A percentile compares a stretch with the other conserved stretches of the same genome.
These are phyloP conservation scores for Lordiphosa fenestrarum DNA, from an alignment of 2,888 invertebrate genomes.

Conservation along the genomic window DNA sequence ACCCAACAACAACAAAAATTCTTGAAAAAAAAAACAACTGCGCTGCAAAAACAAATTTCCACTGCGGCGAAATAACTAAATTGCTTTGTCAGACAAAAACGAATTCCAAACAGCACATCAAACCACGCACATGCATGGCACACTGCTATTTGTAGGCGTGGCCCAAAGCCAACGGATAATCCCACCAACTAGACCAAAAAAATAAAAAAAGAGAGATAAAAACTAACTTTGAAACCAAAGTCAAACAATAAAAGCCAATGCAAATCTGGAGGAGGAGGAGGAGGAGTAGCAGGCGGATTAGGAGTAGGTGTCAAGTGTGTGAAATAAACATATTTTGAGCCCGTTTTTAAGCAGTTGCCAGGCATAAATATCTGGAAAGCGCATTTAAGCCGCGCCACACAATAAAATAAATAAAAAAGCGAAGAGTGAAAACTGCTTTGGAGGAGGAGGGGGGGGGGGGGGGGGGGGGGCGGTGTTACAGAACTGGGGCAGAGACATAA, in stretches of 20 bases:
- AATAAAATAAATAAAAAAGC: constrained; percentile 53
- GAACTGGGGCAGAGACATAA: constrained; percentile 46
- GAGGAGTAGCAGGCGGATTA: background rate
- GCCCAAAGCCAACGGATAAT: constrained; percentile 52
- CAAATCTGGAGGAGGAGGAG: background rate
- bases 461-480: background rate
- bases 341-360: constrained; percentile 53
- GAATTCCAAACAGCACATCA: constrained; percentile 33
- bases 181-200: constrained; percentile 40
- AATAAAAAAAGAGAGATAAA: constrained; percentile 26
- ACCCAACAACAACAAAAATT: background rate
- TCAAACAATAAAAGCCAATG: constrained; percentile 27
- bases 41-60: constrained; percentile 21
- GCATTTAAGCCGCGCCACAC: constrained; percentile 69
- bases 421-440: constrained; percentile 18
- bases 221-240: constrained; percentile 55
- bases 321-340: constrained; percentile 63
- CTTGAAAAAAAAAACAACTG: background rate
- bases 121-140: constrained; percentile 3
- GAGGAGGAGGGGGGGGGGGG: constrained; percentile 1
- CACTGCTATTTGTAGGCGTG: constrained; percentile 41
- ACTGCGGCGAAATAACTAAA: constrained; percentile 53
- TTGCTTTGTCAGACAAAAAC: constrained; percentile 67
- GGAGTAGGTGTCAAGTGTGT: constrained; percentile 18
- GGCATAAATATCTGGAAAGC: constrained; percentile 73